phyloP scores from a whole-genome alignment of 2,797 vertebrate species.

The Stomatorhinus walkeri region DNA sequence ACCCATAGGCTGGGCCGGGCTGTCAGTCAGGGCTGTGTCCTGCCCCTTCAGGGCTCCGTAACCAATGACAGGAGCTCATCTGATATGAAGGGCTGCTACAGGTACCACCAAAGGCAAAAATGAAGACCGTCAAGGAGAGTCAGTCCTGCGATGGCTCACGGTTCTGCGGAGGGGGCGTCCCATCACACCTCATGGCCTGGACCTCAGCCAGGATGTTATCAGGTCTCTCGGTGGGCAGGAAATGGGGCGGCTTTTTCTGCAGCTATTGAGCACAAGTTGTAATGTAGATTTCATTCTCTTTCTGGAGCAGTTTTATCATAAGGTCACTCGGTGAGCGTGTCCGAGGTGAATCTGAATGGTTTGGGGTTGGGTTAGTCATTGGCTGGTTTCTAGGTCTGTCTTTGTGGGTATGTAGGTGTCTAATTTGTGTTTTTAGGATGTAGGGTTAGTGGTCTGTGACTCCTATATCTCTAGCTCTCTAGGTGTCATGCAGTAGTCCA shows the following conservation, averaged over 20 bases:
- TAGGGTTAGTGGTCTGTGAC: background rate
- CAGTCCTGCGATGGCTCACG: background rate
- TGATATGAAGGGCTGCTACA: background rate
- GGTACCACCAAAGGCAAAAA: background rate
- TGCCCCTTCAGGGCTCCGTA: background rate
- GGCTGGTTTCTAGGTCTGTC: background rate
- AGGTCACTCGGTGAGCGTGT: background rate
- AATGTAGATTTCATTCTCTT: background rate
- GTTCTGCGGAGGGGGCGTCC: background rate
- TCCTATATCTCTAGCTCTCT: background rate
- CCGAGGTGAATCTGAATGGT: background rate
- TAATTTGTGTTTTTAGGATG: background rate
- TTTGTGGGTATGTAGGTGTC: background rate
- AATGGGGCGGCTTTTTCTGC: background rate
- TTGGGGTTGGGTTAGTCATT: background rate
- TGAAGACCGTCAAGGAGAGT: background rate
- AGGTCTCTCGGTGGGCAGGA: background rate
- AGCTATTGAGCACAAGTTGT: background rate
- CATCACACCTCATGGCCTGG: constrained; percentile 35
- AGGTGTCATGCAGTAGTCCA: background rate
- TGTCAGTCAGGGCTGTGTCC: background rate
- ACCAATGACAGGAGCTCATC: background rate
- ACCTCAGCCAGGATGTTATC: constrained; percentile 21
- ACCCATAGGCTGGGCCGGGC: background rate
- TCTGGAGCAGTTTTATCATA: background rate